phyloP scores from a whole-genome alignment of 2,888 invertebrate species.

The Coleophora flavipennella region DNA sequence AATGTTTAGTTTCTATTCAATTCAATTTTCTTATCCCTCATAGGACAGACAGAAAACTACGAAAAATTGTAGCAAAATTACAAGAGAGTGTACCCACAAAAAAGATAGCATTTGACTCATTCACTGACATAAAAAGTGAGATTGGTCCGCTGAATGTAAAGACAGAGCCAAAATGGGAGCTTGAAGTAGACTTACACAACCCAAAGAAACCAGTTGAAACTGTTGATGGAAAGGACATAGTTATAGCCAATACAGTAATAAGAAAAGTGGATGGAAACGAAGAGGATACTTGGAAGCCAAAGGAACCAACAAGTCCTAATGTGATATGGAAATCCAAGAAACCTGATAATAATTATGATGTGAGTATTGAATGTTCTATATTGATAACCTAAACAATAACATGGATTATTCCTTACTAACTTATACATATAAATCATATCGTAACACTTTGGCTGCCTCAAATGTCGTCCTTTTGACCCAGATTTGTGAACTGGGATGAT shows the following conservation, averaged over 20 bases:
- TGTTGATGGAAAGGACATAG: conserved; percentile 48
- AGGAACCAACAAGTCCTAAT: conserved; percentile 30
- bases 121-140: conserved; percentile 64
- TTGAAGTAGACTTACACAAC: conserved; percentile 49
- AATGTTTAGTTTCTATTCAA: too few species aligned
- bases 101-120: conserved; percentile 62
- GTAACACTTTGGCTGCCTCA: too few species aligned
- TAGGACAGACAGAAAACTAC: conserved; percentile 56
- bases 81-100: conserved; percentile 44
- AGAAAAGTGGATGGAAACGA: conserved; percentile 51
- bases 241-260: conserved; percentile 62
- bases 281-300: conserved; percentile 24
- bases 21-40: neutral
- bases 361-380: conserved; percentile 23
- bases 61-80: conserved; percentile 37
- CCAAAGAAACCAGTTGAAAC: conserved; percentile 32
- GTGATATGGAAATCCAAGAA: conserved; percentile 41
- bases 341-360: conserved; percentile 32
- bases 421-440: too few species aligned
- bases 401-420: too few species aligned
- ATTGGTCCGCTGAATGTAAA: conserved; percentile 54
- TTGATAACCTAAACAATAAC: too few species aligned
- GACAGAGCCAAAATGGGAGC: conserved; percentile 59
- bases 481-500: too few species aligned
- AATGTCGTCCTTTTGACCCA: too few species aligned